Evolutionary conservation across 1,140 invertebrate species (phyloP), one percentile per base, ranked within the genome.

Genomic region (Bombus fervidus): DNA sequence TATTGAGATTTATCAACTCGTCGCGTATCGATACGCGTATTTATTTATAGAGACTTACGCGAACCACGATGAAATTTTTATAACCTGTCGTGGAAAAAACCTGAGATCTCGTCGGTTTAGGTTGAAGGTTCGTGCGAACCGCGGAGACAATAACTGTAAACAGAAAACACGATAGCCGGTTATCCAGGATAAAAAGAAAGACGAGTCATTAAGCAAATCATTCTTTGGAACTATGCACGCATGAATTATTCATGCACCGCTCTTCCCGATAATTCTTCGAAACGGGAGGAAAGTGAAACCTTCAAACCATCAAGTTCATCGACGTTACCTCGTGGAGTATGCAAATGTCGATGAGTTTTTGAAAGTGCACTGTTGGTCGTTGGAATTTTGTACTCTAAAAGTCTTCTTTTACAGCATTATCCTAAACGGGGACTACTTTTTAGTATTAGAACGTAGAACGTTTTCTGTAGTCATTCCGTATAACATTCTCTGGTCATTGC

Each of bases 201-300:
- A 82, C 72, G 57, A 83, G 83, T 80, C 86, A 90, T 90, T 90
- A 90, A 90, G 86, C 84, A 85, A 87, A 76, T 89, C 88, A 80
- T 90, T 83, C 89, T 90, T 84, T 89, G 89, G 89, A 90, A 90
- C 89, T 85, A 86, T 87, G 89, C 78, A 83, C 39, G 81, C 86
- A 90, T 90, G 86, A 90, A 89, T 90, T 89, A 90, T 90, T 90
- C 89, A 90, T 87, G 86, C 77, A 72, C 57, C 82, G 82, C n/a
- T 89, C 89, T 89, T 89, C 89, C 83, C 82, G 85, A 89, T 87
- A 85, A 86, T 90, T 89, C 78, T 64, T 73, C 71, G 78, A 85
- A 80, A 85, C 86, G 34, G 41, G 62, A 85, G 88, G 86, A 90
- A 90, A 90, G 89, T 90, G 89, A 90, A 90, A 90, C 82, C 79